Evolutionary conservation across 2,113 vertebrate genomes (phyloP).

Genomic region (Labeo catla): DNA sequence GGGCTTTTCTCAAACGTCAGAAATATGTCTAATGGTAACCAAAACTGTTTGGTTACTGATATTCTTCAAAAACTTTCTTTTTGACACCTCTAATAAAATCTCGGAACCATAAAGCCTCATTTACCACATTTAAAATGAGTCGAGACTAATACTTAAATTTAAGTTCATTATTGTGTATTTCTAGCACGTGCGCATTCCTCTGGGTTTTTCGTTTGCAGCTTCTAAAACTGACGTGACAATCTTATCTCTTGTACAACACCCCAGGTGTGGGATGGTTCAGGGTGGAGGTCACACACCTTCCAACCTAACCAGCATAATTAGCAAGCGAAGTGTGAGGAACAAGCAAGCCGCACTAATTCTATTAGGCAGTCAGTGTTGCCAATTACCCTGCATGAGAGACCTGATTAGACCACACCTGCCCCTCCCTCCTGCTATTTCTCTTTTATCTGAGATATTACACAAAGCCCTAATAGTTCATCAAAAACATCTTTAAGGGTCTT

Average conservation of each 20-base stretch:
- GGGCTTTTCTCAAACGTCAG: too few relatives aligned
- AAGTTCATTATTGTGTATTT: background rate
- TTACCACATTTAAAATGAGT: background rate
- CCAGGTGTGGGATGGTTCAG: constrained; percentile 20
- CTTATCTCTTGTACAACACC: constrained; percentile 23
- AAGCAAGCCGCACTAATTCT: constrained; percentile 42
- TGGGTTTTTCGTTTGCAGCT: background rate
- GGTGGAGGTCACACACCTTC: constrained; percentile 22
- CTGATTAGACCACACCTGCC: constrained; percentile 33
- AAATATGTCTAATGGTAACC: too few relatives aligned
- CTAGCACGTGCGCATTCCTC: background rate
- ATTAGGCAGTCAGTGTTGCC: constrained; percentile 36
- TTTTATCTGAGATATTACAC: constrained; percentile 36
- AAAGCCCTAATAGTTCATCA: background rate
- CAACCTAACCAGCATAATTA: constrained; percentile 40
- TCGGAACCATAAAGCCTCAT: background rate
- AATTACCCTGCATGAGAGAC: constrained; percentile 40
- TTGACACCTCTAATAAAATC: background rate
- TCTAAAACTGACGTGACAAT: constrained; percentile 6
- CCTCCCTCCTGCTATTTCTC: background rate
- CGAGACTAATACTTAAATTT: background rate
- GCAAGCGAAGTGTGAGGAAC: constrained; percentile 36
- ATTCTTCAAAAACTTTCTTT: background rate
- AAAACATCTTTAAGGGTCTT: background rate
- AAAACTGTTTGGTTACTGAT: too few relatives aligned